These are phyloP conservation scores for Tetropium fuscum DNA, from an alignment of 2,888 invertebrate genomes.

Conservation along the genomic window DNA sequence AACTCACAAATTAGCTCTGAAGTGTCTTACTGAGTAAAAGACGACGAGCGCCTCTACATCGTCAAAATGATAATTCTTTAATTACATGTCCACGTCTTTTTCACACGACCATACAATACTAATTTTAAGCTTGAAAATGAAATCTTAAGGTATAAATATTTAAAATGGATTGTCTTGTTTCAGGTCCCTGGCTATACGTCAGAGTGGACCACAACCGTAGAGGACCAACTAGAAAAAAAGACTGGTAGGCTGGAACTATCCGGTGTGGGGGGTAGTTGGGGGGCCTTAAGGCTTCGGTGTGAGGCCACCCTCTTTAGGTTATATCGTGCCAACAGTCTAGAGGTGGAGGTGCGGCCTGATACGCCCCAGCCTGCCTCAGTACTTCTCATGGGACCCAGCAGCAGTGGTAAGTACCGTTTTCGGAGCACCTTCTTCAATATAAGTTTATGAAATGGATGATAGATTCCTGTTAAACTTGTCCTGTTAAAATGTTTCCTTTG, in stretches of 20 bases:
- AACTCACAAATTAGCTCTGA: too few species aligned
- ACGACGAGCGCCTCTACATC: too few species aligned
- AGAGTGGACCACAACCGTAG: conserved; percentile 70
- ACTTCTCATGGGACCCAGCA: conserved; percentile 65
- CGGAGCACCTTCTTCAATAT: too few species aligned
- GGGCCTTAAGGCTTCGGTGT: conserved; percentile 71
- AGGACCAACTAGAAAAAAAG: conserved; percentile 72
- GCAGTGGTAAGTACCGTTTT: conserved; percentile 48
- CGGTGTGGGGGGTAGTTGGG: conserved; percentile 70
- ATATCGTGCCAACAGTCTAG: conserved; percentile 72
- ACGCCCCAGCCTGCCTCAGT: conserved; percentile 74
- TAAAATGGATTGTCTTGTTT: conserved; percentile 39
- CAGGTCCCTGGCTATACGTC: conserved; percentile 75
- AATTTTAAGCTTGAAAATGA: too few species aligned
- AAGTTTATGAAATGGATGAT: too few species aligned
- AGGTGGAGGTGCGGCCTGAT: conserved; percentile 71
- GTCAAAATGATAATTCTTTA: too few species aligned
- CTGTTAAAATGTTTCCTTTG: too few species aligned
- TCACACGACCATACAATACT: too few species aligned
- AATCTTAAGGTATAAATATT: too few species aligned
- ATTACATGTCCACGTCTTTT: too few species aligned
- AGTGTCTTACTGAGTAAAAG: too few species aligned
- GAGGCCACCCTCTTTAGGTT: conserved; percentile 74
- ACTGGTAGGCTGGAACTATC: conserved; percentile 70
- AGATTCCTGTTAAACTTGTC: too few species aligned